Percentiles rank a stretch among this genome's conserved stretches.
Conservation (phyloP, 2,113 vertebrate species). For the Capra hircus region DNA sequence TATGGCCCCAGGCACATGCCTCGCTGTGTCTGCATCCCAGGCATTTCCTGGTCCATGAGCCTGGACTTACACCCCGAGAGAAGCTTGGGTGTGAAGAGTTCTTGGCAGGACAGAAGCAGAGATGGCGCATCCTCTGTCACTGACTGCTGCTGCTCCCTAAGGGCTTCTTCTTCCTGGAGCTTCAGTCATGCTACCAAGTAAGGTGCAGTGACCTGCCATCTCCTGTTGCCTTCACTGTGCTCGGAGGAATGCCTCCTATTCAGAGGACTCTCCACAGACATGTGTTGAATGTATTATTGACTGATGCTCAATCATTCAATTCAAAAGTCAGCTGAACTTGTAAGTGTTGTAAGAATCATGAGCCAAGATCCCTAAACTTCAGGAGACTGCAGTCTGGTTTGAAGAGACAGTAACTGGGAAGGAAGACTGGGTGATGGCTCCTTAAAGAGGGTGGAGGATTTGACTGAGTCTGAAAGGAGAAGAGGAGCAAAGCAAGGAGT, state of each 20-base stretch:
- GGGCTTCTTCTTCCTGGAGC: background rate
- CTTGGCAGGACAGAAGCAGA: background rate
- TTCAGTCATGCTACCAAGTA: background rate
- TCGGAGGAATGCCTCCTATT: background rate
- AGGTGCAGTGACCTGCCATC: fast-evolving
- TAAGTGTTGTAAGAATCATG: background rate
- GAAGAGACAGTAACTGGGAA: background rate
- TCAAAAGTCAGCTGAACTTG: background rate
- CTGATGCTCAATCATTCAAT: background rate
- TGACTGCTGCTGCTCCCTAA: background rate
- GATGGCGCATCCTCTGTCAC: fast-evolving
- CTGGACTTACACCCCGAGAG: background rate
- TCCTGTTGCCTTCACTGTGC: background rate
- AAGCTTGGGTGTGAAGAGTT: background rate
- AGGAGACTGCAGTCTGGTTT: background rate
- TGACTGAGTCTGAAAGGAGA: background rate
- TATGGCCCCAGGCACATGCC: background rate
- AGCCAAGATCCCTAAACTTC: background rate
- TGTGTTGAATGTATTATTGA: background rate
- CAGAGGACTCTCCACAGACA: background rate
- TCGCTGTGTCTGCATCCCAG: background rate
- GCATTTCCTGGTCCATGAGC: background rate
- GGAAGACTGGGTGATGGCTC: background rate
- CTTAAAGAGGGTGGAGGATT: background rate
- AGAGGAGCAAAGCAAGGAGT: background rate